Base-by-base conservation (phyloP, 2,888 invertebrate species). In the Leptinotarsa rubiginosa region DNA sequence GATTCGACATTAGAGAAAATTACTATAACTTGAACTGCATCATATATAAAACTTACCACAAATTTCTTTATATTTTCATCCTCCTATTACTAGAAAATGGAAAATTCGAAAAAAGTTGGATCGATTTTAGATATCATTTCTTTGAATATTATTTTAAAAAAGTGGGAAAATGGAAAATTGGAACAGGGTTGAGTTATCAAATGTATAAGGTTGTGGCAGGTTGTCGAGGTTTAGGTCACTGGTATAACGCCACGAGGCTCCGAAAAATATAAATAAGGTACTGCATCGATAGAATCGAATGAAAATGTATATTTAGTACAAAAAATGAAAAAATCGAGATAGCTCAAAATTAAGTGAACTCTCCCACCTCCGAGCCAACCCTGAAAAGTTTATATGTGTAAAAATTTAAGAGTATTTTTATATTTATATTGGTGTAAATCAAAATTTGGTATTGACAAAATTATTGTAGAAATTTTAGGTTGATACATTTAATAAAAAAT, bases 401-500 rank as follows among this genome's bases (percentile, higher is more conserved):
- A 88, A 87, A 88, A 87, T 87, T 87, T 86, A 86, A 88, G 87
- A 88, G 88, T 88, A 88, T 88, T 88, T 88, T 88, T 88, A 88
- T 88, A 88, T 88, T 88, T 88, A 88, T 88, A 88, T 88, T 88
- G 88, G 88, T 88, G 88, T 88, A 87, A 88, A 88, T 88, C 88
- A 88, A 88, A 88, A 88, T 88, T 88, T 86, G 87, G 87, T 88
- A 87, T 87, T 84, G 86, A 87, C 86, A 87, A 87, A 86, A 87
- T 88, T 88, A 87, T 87, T 85, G 88, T 88, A 88, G 88, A 87
- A 85, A 80, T 83, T 87, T 88, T 88, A 88, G 88, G 88, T 88
- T 88, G 85, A 85, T 86, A 86, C 87, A 86, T 87, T 87, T 87
- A 87, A 87, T 91, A 70, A 90, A 91, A 82, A 89, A 90, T 91